These are phyloP conservation scores for Leptopterna dolabrata DNA, from an alignment of 2,888 invertebrate species.

Conservation along the genomic window DNA sequence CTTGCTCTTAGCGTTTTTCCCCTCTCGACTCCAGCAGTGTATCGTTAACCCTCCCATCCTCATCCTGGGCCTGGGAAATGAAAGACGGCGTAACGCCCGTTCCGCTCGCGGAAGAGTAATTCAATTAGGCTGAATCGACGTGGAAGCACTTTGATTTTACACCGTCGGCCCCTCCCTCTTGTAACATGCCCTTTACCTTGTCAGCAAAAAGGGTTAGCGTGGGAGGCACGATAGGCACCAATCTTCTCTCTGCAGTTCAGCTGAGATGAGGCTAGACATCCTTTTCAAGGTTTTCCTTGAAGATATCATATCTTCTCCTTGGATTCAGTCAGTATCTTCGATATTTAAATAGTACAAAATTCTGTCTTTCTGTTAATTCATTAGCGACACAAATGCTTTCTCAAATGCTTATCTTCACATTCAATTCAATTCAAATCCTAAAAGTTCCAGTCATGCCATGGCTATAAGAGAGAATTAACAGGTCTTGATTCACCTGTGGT, in stretches of 20 bases:
- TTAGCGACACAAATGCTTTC: no score
- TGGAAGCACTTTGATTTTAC: conserved; percentile 32
- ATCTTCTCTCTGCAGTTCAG: neutral
- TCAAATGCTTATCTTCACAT: no score
- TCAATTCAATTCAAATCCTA: no score
- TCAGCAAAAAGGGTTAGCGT: conserved; percentile 12
- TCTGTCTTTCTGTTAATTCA: no score
- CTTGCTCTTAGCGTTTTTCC: conserved; percentile 12
- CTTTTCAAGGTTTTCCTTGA: no score
- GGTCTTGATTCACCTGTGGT: no score
- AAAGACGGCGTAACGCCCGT: conserved; percentile 3
- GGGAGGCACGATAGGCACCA: neutral
- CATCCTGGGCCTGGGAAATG: neutral
- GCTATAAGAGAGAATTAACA: no score
- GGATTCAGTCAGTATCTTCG: no score
- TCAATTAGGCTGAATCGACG: conserved; percentile 27
- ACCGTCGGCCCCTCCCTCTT: neutral
- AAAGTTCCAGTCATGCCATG: no score
- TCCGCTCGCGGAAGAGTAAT: neutral
- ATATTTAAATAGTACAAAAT: no score
- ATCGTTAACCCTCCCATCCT: neutral
- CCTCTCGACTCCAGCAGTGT: neutral
- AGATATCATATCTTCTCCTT: no score
- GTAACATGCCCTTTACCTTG: neutral
- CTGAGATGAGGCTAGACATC: neutral